A percentile compares a stretch with the other conserved stretches of the same genome.
Conservation (phyloP, 2,888 invertebrate species). For the Cetonia aurata region DNA sequence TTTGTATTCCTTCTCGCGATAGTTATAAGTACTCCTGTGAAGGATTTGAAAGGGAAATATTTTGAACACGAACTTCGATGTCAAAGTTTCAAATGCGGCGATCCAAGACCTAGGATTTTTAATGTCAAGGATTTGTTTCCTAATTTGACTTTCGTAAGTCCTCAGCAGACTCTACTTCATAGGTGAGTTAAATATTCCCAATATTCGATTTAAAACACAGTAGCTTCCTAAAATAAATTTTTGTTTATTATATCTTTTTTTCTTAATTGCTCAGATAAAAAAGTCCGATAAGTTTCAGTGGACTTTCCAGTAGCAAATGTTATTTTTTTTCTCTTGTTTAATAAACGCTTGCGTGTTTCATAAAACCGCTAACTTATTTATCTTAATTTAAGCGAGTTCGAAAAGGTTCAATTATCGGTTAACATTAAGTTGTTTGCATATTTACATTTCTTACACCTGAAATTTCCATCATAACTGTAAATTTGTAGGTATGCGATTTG, state of each 20-base stretch:
- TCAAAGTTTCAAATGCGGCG: conserved; percentile 5
- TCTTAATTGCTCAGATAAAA: no score
- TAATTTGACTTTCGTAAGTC: not conserved
- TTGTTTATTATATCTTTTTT: no score
- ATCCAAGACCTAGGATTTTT: conserved; percentile 14
- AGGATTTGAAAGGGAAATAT: not conserved
- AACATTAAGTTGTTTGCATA: no score
- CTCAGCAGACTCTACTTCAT: conserved; percentile 1
- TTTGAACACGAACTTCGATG: not conserved
- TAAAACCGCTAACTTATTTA: no score
- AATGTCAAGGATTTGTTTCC: conserved; percentile 1
- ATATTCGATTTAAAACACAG: not conserved
- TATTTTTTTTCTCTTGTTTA: no score
- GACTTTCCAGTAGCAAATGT: no score
- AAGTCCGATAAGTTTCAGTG: no score
- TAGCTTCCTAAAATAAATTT: no score
- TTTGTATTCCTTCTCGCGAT: conserved; percentile 9
- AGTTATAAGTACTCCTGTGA: not conserved
- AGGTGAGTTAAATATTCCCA: not conserved
- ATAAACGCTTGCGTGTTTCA: no score
- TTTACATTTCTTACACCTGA: no score
- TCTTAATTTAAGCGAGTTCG: no score
- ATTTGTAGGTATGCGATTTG: not conserved
- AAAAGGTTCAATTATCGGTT: no score
- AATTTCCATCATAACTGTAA: not conserved